Conservation (phyloP, 1,140 invertebrate genomes). For the Schlechtendalia chinensis region DNA sequence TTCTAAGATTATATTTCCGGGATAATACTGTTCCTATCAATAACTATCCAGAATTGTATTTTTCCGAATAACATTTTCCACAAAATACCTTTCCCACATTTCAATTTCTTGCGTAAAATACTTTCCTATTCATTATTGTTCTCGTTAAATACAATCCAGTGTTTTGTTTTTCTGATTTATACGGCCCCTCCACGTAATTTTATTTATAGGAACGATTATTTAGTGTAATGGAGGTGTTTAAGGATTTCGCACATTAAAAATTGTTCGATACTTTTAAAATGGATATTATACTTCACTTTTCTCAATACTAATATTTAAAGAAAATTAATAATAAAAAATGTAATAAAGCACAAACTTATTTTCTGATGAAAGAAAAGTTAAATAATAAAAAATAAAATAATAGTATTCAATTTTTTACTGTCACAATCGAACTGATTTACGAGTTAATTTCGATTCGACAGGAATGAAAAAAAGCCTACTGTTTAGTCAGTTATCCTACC, state of each 20-base stretch:
- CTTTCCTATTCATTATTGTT: too few relatives aligned
- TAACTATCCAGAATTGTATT: too few relatives aligned
- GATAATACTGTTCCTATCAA: too few relatives aligned
- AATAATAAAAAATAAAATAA: neutral
- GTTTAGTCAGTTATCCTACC: neutral
- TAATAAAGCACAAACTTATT: neutral
- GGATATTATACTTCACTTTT: too few relatives aligned
- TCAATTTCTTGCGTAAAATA: too few relatives aligned
- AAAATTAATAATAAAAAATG: neutral
- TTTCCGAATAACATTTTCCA: too few relatives aligned
- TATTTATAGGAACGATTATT: neutral
- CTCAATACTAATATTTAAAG: neutral
- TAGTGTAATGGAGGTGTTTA: neutral
- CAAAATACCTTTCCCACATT: too few relatives aligned
- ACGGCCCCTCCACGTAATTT: too few relatives aligned
- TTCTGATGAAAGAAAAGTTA: neutral
- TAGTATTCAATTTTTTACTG: slow-evolving; percentile 22
- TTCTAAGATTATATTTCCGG: too few relatives aligned
- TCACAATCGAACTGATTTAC: slow-evolving; percentile 27
- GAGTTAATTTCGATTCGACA: slow-evolving; percentile 30
- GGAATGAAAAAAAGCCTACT: slow-evolving; percentile 18
- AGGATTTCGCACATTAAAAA: neutral
- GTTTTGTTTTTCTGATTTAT: too few relatives aligned
- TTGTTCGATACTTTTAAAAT: neutral
- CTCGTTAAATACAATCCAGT: too few relatives aligned